These are phyloP conservation scores for Silvanus unidentatus DNA, from an alignment of 2,888 invertebrate genomes.

Conservation along the genomic window DNA sequence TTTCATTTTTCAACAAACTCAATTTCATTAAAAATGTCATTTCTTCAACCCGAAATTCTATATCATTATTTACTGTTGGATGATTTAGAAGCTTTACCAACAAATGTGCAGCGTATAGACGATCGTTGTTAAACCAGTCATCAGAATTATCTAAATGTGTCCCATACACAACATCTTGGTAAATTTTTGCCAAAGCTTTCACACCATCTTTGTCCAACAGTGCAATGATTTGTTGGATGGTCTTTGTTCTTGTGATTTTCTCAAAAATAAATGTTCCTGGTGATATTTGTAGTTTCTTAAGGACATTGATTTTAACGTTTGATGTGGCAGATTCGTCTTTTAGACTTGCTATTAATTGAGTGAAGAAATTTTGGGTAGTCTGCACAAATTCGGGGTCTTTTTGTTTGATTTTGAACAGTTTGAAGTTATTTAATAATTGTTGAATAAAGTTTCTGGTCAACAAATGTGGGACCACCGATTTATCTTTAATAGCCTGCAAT, in stretches of 20 bases:
- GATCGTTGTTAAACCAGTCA: conserved; percentile 63
- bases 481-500: conserved; percentile 42
- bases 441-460: conserved; percentile 61
- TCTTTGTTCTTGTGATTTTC: conserved; percentile 61
- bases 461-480: conserved; percentile 52
- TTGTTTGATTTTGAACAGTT: conserved; percentile 51
- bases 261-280: conserved; percentile 71
- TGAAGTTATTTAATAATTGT: conserved; percentile 55
- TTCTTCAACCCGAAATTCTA: conserved; percentile 61
- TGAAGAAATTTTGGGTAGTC: conserved; percentile 53
- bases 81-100: conserved; percentile 47
- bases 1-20: conserved; percentile 55
- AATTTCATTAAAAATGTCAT: conserved; percentile 60
- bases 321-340: conserved; percentile 49
- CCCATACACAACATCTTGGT: conserved; percentile 52
- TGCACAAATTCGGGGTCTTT: conserved; percentile 54
- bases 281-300: conserved; percentile 60
- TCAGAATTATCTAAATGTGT: conserved; percentile 34
- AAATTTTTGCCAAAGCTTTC: conserved; percentile 57
- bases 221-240: conserved; percentile 59
- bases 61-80: conserved; percentile 46
- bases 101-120: conserved; percentile 59
- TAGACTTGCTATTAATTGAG: conserved; percentile 49
- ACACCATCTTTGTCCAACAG: conserved; percentile 57
- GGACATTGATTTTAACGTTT: conserved; percentile 52